Percentiles rank a stretch among this genome's conserved stretches.
Evolutionary conservation across 2,797 vertebrate species (phyloP).

Genomic region (Xenentodon cancila): DNA sequence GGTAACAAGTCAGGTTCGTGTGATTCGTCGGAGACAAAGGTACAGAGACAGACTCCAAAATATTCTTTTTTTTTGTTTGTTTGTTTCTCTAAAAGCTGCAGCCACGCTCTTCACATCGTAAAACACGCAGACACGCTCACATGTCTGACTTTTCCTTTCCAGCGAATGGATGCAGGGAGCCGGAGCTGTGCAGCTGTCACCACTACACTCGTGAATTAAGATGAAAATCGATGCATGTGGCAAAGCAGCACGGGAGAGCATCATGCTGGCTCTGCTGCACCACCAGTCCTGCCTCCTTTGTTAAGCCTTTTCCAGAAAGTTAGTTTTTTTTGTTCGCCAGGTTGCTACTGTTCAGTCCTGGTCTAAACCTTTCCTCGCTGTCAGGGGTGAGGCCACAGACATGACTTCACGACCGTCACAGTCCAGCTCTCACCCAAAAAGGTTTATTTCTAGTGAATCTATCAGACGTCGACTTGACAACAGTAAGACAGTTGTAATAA

Average conservation of each 20-base stretch:
- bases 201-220: constrained; percentile 50
- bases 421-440: constrained; percentile 28
- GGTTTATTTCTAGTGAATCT: constrained; percentile 46
- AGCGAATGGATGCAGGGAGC: constrained; percentile 27
- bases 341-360: constrained; percentile 19
- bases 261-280: constrained; percentile 8
- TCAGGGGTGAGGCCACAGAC: constrained; percentile 2
- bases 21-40: constrained; percentile 44
- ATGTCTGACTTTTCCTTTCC: constrained; percentile 31
- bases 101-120: constrained; percentile 16
- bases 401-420: constrained; percentile 30
- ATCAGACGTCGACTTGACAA: constrained; percentile 57
- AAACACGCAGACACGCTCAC: constrained; percentile 6
- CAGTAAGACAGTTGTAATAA: constrained; percentile 72
- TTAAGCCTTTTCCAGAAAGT: not conserved
- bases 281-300: not conserved
- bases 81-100: constrained; percentile 35
- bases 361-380: constrained; percentile 3
- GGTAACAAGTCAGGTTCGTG: constrained; percentile 42
- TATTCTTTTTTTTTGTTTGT: not conserved
- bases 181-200: constrained; percentile 30
- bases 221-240: constrained; percentile 54
- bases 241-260: constrained; percentile 31
- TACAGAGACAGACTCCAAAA: constrained; percentile 40
- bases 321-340: constrained; percentile 24